These are phyloP conservation scores for Shargacucullia verbasci DNA, from an alignment of 2,888 invertebrate genomes.

Conservation along the genomic window DNA sequence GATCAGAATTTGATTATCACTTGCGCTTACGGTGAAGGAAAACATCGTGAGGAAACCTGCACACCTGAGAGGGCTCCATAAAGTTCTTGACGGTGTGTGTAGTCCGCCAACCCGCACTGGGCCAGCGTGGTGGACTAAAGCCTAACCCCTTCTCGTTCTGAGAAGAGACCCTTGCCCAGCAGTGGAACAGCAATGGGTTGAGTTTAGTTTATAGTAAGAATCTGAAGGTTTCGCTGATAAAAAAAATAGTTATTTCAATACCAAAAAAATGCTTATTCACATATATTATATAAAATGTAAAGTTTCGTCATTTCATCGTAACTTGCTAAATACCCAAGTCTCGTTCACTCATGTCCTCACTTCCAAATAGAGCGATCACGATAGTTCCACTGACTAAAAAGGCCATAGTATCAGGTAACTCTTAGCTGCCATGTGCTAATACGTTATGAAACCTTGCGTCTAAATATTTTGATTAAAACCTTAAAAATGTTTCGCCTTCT, in stretches of 20 bases:
- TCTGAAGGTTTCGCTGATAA: no score
- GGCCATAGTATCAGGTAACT: conserved; percentile 65
- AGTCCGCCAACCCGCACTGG: no score
- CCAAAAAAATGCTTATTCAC: conserved; percentile 4
- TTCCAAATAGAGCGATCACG: conserved; percentile 84
- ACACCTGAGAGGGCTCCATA: no score
- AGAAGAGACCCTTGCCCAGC: no score
- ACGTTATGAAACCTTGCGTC: conserved; percentile 62
- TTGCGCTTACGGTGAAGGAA: no score
- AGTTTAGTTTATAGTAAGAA: no score
- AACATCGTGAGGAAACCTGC: no score
- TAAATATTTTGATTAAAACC: conserved; percentile 33
- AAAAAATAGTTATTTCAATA: conserved; percentile 5
- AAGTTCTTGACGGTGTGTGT: no score
- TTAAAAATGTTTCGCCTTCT: conserved; percentile 34
- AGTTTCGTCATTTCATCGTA: conserved; percentile 34
- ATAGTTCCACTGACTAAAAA: conserved; percentile 72
- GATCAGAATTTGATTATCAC: no score
- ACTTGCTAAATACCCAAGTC: conserved; percentile 57
- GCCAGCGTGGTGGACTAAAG: no score
- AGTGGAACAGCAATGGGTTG: no score
- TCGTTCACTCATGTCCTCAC: conserved; percentile 60
- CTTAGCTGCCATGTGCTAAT: conserved; percentile 75
- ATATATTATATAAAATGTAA: conserved; percentile 9
- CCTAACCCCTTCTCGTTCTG: no score